Evolutionary conservation across 2,797 vertebrate species (phyloP), one percentile per base, ranked within the genome.

Genomic region (Scyliorhinus canicula): DNA sequence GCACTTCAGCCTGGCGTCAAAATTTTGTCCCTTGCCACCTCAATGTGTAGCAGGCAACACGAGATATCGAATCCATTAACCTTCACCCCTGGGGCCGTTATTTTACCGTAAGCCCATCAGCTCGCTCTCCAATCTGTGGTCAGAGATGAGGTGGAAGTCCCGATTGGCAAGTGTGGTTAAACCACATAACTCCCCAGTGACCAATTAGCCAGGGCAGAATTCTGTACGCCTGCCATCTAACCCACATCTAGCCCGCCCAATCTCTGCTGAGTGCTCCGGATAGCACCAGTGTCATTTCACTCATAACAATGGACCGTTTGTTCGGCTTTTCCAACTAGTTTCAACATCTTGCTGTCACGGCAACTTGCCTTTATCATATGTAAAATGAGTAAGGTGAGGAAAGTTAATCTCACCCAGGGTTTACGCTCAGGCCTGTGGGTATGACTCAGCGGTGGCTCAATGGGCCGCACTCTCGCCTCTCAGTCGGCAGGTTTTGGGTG

Each of bases 31-130:
- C 35, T 35, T 63, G 65, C 93, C 69, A 35, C 57, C 82, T 52
- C 40, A 19, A 95, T 97, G 57, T 96, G 96, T 96, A 95, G 95
- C 95, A 96, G 96, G 96, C 95, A 97, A 96, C 97, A 96, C 4
- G 85, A 57, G 35, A 26, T 5, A 0, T 16, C 4, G 26, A 3
- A n/a, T 7, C 16, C n/a, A 14, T 26, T n/a, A 91, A n/a, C 21
- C 35, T 24, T 57, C 52, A 5, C 40, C 6, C 35, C 88, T 40
- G 44, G 57, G 7, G 16, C 31, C 21, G 5, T 28, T 1, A 21
- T 6, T 35, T n/a, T 8, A 16, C 28, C 85, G 24, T 47, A 12
- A 1, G 47, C 16, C n/a, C 12, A 40, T 31, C 7, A 60, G 5
- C 85, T 40, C 9, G 57, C n/a, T 5, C 14, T 1, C 86, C 21